A percentile compares a stretch with the other conserved stretches of the same genome.
These are phyloP conservation scores for Coleophora deauratella DNA, from an alignment of 2,888 invertebrate species.

Conservation along the genomic window DNA sequence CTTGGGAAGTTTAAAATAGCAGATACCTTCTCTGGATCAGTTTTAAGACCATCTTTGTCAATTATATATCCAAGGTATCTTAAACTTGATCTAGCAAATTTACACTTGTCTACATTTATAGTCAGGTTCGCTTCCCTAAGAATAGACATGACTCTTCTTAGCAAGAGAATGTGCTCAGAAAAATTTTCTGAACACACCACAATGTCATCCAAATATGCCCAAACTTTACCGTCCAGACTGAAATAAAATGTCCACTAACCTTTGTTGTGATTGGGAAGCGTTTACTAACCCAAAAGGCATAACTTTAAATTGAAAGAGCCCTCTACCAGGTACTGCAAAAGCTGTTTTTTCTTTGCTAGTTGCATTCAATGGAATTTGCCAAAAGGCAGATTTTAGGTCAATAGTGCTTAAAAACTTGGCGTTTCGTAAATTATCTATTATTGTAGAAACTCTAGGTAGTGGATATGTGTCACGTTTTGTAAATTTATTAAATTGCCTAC, in stretches of 20 bases:
- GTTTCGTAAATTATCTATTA: slow-evolving; percentile 12
- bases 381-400: slow-evolving; percentile 15
- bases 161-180: too few relatives aligned
- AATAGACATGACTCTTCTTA: neutral
- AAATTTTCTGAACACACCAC: neutral
- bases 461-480: slow-evolving; percentile 11
- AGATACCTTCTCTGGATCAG: slow-evolving; percentile 14
- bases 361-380: slow-evolving; percentile 14
- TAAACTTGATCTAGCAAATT: slow-evolving; percentile 1
- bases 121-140: neutral
- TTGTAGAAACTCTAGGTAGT: neutral
- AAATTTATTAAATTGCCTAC: slow-evolving; percentile 12
- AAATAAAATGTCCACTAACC: slow-evolving; percentile 7
- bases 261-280: slow-evolving; percentile 7
- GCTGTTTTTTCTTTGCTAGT: slow-evolving; percentile 14
- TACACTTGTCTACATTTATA: neutral
- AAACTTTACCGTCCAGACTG: neutral
- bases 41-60: slow-evolving; percentile 10
- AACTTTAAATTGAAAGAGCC: slow-evolving; percentile 7
- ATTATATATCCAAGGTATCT: slow-evolving; percentile 14
- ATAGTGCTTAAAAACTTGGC: slow-evolving; percentile 11
- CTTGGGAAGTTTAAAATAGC: slow-evolving; percentile 15
- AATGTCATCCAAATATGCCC: neutral
- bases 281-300: slow-evolving; percentile 12
- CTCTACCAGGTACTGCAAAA: slow-evolving; percentile 7